Base-by-base conservation (phyloP, 2,797 vertebrate species). In the Hybognathus amarus region DNA sequence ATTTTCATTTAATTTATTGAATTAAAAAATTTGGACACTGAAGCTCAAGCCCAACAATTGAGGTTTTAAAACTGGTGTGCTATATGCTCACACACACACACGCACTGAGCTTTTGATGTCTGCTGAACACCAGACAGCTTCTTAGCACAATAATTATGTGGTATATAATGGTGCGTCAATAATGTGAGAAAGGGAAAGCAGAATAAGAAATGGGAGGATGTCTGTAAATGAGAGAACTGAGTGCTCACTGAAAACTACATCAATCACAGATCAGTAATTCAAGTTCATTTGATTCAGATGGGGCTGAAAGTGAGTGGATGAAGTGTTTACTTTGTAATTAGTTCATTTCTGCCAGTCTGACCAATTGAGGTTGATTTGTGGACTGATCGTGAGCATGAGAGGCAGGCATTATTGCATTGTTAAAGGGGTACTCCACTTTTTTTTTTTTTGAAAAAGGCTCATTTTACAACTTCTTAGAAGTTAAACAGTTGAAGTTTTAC, bases 131-230 rank as follows among this genome's bases (percentile, higher is more conserved):
- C 36, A 36, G 36, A 6, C 36, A 36, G 36, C 36, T 36, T 36
- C 36, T 5, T 36, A 36, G 36, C 36, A 36, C 36, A 36, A 36
- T 36, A 5, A 36, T 6, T 36, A 36, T 36, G 36, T 36, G 36
- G 5, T 36, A 36, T 36, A 47, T 76, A 47, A 47, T 79, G 76
- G 78, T 40, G 54, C 66, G 40, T 85, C 67, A 85, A 38, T 59
- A 75, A 59, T 76, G 7, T 54, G 10, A 50, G 42, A 47, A 27
- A 74, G 47, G 30, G 70, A 36, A 40, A 40, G 20, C 9, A 42
- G 47, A 74, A 74, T 11, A 30, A 59, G 7, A 59, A 40, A 59
- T 56, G 40, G 22, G 17, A 47, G 47, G 45, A 77, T 2, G 12
- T 56, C 33, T 38, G 20, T 33, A 73, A 73, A 40, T 59, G 33